A percentile compares a stretch with the other conserved stretches of the same genome.
Conservation (phyloP, 2,888 invertebrate genomes). For the Eristalinus sepulchralis region DNA sequence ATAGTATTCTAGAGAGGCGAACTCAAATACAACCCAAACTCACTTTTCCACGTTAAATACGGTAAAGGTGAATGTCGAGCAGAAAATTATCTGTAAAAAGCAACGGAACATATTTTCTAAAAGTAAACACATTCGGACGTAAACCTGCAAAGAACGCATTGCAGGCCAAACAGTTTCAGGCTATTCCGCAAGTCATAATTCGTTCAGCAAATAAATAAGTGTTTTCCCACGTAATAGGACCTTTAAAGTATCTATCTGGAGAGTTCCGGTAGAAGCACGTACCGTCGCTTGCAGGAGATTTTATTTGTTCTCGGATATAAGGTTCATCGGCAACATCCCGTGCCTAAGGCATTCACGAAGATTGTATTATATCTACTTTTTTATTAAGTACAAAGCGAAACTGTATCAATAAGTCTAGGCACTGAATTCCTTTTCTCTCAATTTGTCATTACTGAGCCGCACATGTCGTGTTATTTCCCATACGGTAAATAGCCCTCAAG, state of each 20-base stretch:
- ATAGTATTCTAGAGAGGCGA: too few relatives aligned
- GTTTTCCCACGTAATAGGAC: not conserved
- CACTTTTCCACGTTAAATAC: too few relatives aligned
- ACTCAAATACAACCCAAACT: too few relatives aligned
- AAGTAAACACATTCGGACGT: too few relatives aligned
- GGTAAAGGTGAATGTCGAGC: too few relatives aligned
- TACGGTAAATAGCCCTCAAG: not conserved
- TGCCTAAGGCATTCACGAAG: not conserved
- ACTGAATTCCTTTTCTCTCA: not conserved
- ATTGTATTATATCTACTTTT: not conserved
- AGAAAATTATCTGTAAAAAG: too few relatives aligned
- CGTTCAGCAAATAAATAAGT: not conserved
- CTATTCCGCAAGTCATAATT: not conserved
- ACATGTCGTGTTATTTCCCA: not conserved
- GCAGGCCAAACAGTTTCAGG: not conserved
- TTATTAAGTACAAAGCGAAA: not conserved
- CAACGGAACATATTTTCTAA: too few relatives aligned
- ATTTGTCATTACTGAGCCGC: not conserved
- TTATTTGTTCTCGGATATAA: not conserved
- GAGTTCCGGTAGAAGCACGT: not conserved
- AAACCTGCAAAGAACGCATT: too few relatives aligned
- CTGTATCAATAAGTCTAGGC: not conserved
- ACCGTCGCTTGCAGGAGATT: not conserved
- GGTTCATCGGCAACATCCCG: not conserved
- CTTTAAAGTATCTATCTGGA: not conserved